phyloP scores from a whole-genome alignment of 2,797 vertebrate species.

The Neosilurus mollespiculum region DNA sequence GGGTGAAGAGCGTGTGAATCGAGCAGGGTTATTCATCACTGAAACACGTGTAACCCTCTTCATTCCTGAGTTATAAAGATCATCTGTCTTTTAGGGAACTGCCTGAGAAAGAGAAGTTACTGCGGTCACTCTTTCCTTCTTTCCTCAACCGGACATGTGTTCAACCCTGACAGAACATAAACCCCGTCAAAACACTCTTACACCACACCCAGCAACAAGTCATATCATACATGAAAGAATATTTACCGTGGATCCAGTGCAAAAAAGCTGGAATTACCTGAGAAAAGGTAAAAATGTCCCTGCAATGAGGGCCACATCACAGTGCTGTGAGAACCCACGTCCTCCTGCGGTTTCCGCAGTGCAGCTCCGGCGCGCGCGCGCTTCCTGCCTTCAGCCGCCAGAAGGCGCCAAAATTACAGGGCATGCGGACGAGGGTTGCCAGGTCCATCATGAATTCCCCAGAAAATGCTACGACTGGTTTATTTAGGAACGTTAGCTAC shows the following conservation, averaged over 20 bases:
- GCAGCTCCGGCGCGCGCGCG: conserved; percentile 64
- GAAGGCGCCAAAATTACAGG: conserved; percentile 2
- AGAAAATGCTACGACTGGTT: background rate
- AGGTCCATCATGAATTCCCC: background rate
- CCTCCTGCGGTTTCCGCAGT: conserved; percentile 76
- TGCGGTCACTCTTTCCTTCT: background rate
- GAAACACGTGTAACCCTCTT: background rate
- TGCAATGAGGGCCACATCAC: background rate
- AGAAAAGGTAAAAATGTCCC: background rate
- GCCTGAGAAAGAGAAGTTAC: background rate
- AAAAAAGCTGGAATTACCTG: background rate
- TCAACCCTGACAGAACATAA: too few relatives aligned
- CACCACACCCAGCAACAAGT: background rate
- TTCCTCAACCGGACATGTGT: too few relatives aligned
- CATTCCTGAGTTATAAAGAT: background rate
- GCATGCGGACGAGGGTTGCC: background rate
- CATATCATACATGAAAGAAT: background rate
- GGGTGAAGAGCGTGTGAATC: background rate
- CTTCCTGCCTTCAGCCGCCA: background rate
- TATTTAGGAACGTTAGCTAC: too few relatives aligned
- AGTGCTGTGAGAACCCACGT: conserved; percentile 17
- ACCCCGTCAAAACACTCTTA: background rate
- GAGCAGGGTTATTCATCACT: background rate
- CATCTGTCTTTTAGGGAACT: background rate
- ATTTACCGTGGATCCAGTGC: background rate